phyloP scores from a whole-genome alignment of 2,888 invertebrate genomes.

The Dryobota labecula region DNA sequence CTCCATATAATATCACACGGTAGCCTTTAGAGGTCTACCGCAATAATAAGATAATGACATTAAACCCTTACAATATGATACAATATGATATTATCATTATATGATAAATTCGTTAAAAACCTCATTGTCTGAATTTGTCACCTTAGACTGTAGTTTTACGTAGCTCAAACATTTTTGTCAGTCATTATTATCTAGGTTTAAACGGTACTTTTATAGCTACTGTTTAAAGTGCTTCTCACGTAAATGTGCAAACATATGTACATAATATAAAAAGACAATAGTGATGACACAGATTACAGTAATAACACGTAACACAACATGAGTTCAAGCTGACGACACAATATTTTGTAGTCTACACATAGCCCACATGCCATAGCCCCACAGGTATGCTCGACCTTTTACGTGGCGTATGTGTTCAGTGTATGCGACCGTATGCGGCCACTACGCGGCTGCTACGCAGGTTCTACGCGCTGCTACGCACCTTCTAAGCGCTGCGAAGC shows the following conservation, averaged over 20 bases:
- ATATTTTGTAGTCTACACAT: conserved; percentile 18
- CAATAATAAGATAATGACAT: no score
- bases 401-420: neutral
- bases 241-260: conserved; percentile 37
- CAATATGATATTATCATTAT: no score
- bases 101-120: neutral
- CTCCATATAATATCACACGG: no score
- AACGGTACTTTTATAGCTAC: conserved; percentile 18
- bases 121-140: neutral
- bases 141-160: neutral
- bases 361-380: neutral
- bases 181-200: neutral
- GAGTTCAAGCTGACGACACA: conserved; percentile 4
- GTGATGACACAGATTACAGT: conserved; percentile 35
- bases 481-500: neutral
- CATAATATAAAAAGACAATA: conserved; percentile 12
- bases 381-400: neutral
- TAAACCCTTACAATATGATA: no score
- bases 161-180: neutral
- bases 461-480: neutral
- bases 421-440: neutral
- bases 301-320: conserved; percentile 35
- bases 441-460: conserved; percentile 5
- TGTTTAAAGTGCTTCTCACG: conserved; percentile 24
- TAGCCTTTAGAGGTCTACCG: no score